Percentiles rank a stretch among this genome's conserved stretches.
Evolutionary conservation across 2,113 vertebrate genomes (phyloP).

Genomic region (Pungitius pungitius): DNA sequence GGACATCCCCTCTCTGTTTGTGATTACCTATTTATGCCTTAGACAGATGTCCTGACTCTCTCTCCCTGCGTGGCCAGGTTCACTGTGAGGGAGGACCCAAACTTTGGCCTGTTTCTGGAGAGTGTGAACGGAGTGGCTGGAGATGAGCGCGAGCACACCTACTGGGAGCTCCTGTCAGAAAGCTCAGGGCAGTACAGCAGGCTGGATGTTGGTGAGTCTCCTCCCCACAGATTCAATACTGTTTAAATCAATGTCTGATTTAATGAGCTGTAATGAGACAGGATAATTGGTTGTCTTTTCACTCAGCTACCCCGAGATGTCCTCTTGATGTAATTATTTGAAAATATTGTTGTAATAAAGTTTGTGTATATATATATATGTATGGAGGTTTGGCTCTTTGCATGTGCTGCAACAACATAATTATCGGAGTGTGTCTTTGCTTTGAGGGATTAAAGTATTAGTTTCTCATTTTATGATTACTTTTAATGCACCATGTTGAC

Average conservation of each 20-base stretch:
- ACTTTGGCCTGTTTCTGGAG: constrained; percentile 68
- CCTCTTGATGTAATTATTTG: constrained; percentile 4
- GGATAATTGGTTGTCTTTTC: constrained; percentile 42
- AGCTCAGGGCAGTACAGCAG: constrained; percentile 43
- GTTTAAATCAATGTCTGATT: constrained; percentile 33
- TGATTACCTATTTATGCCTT: background rate
- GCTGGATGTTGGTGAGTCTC: constrained; percentile 70
- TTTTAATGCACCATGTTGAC: background rate
- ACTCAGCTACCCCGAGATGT: constrained; percentile 18
- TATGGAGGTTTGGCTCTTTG: no score
- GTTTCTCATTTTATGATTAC: background rate
- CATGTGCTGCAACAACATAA: background rate
- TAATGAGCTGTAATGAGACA: constrained; percentile 62
- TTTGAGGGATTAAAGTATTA: background rate
- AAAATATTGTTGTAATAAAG: background rate
- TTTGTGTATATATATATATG: no score
- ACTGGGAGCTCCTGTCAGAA: constrained; percentile 76
- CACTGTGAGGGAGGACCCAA: constrained; percentile 60
- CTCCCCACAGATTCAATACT: constrained; percentile 35
- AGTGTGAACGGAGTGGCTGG: constrained; percentile 78
- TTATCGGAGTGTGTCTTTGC: background rate
- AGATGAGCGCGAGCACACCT: constrained; percentile 51
- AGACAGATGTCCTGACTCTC: background rate
- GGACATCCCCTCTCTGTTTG: constrained; percentile 12
- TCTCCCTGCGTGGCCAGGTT: constrained; percentile 55